These are phyloP conservation scores for Calidris pygmaea DNA, from an alignment of 2,113 vertebrate species.

Conservation along the genomic window DNA sequence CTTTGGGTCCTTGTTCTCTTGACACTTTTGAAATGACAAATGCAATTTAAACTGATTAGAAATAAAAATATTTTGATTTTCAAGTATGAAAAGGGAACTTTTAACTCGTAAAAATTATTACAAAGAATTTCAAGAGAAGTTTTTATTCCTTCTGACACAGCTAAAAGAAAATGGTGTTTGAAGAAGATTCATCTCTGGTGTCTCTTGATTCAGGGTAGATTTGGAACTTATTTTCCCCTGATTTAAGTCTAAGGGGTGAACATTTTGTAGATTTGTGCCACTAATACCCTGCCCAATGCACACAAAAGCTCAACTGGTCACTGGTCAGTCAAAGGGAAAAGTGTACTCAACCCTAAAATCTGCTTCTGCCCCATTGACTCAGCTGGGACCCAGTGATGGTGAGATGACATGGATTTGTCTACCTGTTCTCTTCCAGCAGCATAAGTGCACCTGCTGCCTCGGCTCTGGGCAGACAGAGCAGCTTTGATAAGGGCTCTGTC, in stretches of 20 bases:
- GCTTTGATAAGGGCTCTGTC: not conserved
- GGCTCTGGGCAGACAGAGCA: not conserved
- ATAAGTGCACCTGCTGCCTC: not conserved
- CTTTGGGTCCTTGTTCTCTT: not conserved
- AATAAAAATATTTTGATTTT: not conserved
- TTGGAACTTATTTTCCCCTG: not conserved
- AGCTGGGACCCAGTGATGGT: not conserved
- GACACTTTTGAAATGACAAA: not conserved
- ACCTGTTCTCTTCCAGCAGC: not conserved
- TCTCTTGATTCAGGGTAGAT: not conserved
- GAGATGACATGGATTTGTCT: fast-evolving
- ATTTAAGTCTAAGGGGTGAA: not conserved
- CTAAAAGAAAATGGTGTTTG: not conserved
- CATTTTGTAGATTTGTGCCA: not conserved
- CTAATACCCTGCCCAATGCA: not conserved
- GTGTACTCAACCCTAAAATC: fast-evolving
- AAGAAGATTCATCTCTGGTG: not conserved
- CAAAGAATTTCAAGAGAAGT: not conserved
- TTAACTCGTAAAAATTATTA: not conserved
- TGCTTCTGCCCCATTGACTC: fast-evolving
- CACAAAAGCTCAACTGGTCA: not conserved
- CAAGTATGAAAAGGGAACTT: not conserved
- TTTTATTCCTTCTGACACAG: not conserved
- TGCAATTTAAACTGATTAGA: not conserved
- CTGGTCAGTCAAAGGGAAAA: not conserved